Evolutionary conservation across 1,140 invertebrate species (phyloP), one percentile per base, ranked within the genome.

Genomic region (Trypoxylus dichotomus): DNA sequence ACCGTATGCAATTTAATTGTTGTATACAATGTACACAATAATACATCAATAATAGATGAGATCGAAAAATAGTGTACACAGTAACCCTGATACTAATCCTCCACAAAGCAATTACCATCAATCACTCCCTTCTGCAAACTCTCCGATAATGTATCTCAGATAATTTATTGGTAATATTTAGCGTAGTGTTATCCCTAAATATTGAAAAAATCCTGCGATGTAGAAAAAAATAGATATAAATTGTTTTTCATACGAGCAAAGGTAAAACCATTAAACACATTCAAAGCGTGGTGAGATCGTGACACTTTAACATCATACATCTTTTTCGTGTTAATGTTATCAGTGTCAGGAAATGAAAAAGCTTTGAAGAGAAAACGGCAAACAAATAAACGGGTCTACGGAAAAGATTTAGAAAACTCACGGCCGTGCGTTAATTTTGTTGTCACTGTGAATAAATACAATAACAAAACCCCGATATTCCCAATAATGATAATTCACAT

Each of bases 111-210:
- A 68, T 68, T 68, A 68, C 7, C 60, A 68, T 68, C 60, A 29
- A 68, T 68, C 60, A 68, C 60, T 58, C 47, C 21, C 47, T 24
- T 68, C 60, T 68, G 60, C 7, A 68, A 68, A 68, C 60, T 68
- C 24, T 29, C 21, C 21, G 24, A 15, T 68, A 68, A 24, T 68
- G 15, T 68, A 68, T 68, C 21, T 2, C 58, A 3, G 15, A 60
- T 60, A 60, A 60, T 60, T 60, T 60, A 68, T 68, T 68, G 60
- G 60, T 68, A 68, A 68, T 68, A 68, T 68, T 68, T 68, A 68
- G 60, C 3, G 21, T 15, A 3, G 6, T 8, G 21, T 68, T 68
- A 68, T 68, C 27, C 60, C 21, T 68, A 27, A 68, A 68, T 68
- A 68, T 29, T 68, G 21, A 63, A 24, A 63, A 63, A 63, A 8